These are phyloP conservation scores for Stictonetta naevosa DNA, from an alignment of 2,113 vertebrate species.

Conservation along the genomic window DNA sequence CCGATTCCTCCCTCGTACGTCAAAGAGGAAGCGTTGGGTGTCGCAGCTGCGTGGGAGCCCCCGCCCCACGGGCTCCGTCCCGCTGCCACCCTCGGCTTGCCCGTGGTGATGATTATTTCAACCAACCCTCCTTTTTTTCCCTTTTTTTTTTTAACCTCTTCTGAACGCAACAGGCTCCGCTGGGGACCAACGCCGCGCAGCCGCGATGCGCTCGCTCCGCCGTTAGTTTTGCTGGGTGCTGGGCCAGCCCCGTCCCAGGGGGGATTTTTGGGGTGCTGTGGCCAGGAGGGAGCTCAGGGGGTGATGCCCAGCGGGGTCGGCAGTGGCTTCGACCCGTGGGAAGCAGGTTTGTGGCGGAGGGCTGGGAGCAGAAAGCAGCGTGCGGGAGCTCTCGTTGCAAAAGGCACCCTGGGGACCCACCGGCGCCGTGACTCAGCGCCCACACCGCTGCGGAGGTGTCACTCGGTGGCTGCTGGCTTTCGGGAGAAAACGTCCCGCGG, in stretches of 20 bases:
- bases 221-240: rapidly evolving
- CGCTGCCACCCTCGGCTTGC: neutral
- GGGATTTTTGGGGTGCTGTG: neutral
- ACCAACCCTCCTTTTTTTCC: rapidly evolving
- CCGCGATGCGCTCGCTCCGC: rapidly evolving
- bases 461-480: neutral
- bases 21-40: rapidly evolving
- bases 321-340: rapidly evolving
- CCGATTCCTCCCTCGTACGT: rapidly evolving
- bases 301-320: neutral
- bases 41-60: neutral
- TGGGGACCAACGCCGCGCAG: rapidly evolving
- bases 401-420: neutral
- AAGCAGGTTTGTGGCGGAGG: neutral
- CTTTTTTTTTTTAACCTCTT: neutral
- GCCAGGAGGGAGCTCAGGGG: neutral
- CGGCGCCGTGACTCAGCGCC: neutral
- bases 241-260: rapidly evolving
- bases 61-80: neutral
- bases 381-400: rapidly evolving
- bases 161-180: rapidly evolving
- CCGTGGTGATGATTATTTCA: neutral
- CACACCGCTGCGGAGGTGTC: neutral
- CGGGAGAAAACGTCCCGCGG: neutral
- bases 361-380: rapidly evolving